phyloP scores from a whole-genome alignment of 35 echinoderm and acorn worm genomes.

The Apostichopus californicus region DNA sequence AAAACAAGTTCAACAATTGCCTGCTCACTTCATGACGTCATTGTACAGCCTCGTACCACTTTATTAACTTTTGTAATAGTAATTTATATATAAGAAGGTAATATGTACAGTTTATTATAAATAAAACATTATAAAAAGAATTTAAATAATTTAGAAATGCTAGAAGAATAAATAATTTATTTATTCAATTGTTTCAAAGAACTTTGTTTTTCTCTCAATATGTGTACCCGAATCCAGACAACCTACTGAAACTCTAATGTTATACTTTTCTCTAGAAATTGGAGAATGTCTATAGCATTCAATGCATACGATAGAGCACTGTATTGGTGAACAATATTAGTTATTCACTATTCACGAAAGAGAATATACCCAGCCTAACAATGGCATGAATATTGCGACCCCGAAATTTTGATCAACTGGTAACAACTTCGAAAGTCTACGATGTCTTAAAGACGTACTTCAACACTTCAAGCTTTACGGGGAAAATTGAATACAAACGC shows the following conservation, averaged over 20 bases:
- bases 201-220: background rate
- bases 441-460: conserved; percentile 5
- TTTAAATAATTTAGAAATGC: too few relatives aligned
- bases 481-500: too few relatives aligned
- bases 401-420: conserved; percentile 13
- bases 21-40: too few relatives aligned
- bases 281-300: background rate
- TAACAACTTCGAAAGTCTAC: conserved; percentile 1
- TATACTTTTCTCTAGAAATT: conserved; percentile 1
- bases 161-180: too few relatives aligned
- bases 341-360: conserved; percentile 8
- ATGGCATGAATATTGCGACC: conserved; percentile 13
- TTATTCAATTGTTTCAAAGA: too few relatives aligned
- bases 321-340: background rate
- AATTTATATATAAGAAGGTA: too few relatives aligned
- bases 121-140: too few relatives aligned
- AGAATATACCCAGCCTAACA: conserved; percentile 13
- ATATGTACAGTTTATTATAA: too few relatives aligned
- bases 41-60: too few relatives aligned
- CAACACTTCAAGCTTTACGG: background rate
- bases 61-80: too few relatives aligned
- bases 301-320: too few relatives aligned
- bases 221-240: conserved; percentile 12
- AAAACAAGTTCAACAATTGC: too few relatives aligned
- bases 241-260: conserved; percentile 14